Conservation (phyloP, 2,888 invertebrate species). For the Epiblema foenella region DNA sequence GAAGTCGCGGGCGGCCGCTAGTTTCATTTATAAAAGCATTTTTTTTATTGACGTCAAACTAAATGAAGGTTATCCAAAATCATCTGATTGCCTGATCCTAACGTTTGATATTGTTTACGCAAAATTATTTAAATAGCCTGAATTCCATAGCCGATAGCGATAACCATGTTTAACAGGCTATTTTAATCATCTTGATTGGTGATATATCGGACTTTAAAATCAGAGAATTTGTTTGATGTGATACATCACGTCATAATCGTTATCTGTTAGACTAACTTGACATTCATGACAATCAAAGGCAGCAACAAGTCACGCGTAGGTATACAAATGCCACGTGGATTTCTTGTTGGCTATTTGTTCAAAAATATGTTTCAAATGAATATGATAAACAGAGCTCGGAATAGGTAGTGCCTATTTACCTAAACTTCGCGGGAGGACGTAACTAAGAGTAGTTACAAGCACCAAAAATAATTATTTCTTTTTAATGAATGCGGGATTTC, state of each 20-base stretch:
- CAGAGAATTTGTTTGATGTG: neutral
- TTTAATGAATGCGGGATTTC: no score
- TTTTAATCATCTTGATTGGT: neutral
- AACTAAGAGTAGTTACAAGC: no score
- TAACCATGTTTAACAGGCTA: no score
- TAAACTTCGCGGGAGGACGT: no score
- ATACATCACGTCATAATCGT: neutral
- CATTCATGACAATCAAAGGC: conserved; percentile 16
- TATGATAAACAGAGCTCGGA: no score
- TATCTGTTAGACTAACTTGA: conserved; percentile 8
- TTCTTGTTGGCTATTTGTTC: neutral
- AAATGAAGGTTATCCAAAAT: neutral
- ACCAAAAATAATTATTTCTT: no score
- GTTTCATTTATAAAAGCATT: neutral
- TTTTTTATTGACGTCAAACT: neutral
- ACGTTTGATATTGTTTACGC: no score
- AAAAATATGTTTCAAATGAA: conserved; percentile 19
- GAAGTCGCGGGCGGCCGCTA: no score
- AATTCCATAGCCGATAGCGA: no score
- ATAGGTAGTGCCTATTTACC: no score
- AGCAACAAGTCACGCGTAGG: conserved; percentile 27
- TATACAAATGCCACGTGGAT: neutral
- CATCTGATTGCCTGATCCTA: no score
- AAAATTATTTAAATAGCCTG: no score
- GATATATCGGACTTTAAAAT: neutral